Evolutionary conservation across 1,140 invertebrate genomes (phyloP), one percentile per base, ranked within the genome.

Genomic region (Caenorhabditis inopinata): DNA sequence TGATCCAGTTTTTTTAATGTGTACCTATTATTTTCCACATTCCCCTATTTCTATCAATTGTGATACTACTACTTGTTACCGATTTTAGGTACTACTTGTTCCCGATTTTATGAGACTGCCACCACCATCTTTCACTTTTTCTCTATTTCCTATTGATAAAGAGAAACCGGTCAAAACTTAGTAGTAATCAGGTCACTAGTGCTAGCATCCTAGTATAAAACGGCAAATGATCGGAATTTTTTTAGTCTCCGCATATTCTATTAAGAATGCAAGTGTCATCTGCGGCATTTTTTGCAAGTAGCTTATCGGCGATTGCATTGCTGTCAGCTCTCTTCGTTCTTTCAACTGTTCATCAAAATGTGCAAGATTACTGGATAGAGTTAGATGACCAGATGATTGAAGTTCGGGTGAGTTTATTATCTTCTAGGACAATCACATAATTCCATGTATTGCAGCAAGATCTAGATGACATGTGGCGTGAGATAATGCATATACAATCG

Each of bases 281-380:
- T 46, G 86, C 83, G 42, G 89, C 87, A 23, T 88, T 88, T 58
- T 68, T 87, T 42, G 86, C 86, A n/a, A 88, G 86, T 23, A 81
- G 88, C 47, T 58, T 89, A 48, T 86, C 84, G 4, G 86, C 83
- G 16, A 32, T 88, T 23, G 79, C 86, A 1, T 74, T 87, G n/a
- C 29, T 87, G 21, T 85, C 78, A 12, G 88, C 74, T 29, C 82
- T 87, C 35, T 51, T 87, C 16, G 79, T 82, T 7, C 82, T 87
- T 32, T 80, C 78, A 18, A 80, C 79, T 45, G 89, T 87, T 42
- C 88, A 88, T 75, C 78, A 48, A 35, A 83, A 86, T 78, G 87
- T 87, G 21, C 83, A 85, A 73, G 58, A 76, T 21, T 85, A 85
- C 29, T 87, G 87, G 87, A 74, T 32, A 12, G 86, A 89, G 73